Evolutionary conservation across 2,888 invertebrate genomes (phyloP).

Genomic region (Sturmia bella): DNA sequence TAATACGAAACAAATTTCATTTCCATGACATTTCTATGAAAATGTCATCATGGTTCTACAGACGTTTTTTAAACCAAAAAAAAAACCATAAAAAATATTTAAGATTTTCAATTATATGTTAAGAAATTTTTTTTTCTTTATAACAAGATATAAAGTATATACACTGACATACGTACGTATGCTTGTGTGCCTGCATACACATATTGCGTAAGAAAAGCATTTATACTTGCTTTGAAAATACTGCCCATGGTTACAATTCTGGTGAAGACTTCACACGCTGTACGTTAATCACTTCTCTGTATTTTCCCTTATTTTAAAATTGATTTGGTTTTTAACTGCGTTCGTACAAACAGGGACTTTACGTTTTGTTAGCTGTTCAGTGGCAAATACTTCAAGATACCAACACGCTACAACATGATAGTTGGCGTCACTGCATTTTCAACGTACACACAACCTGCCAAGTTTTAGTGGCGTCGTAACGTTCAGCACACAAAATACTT

Average conservation of each 20-base stretch:
- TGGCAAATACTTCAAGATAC: conserved; percentile 70
- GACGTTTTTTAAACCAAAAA: conserved; percentile 19
- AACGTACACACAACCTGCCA: conserved; percentile 45
- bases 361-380: conserved; percentile 59
- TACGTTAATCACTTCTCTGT: conserved; percentile 27
- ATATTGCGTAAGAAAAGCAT: conserved; percentile 6
- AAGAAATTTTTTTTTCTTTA: conserved; percentile 59
- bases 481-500: background rate
- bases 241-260: conserved; percentile 55
- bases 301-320: no score
- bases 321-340: conserved; percentile 1
- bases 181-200: background rate
- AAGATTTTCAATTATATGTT: conserved; percentile 67
- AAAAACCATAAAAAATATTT: conserved; percentile 29
- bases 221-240: conserved; percentile 11
- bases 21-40: conserved; percentile 59
- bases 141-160: conserved; percentile 35
- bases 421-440: conserved; percentile 66
- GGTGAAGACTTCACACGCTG: conserved; percentile 67
- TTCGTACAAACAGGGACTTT: conserved; percentile 3
- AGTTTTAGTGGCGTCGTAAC: conserved; percentile 25
- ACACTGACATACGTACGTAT: conserved; percentile 7
- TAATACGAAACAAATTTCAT: conserved; percentile 35
- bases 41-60: conserved; percentile 49
- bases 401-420: conserved; percentile 70